These are phyloP conservation scores for Artemia franciscana DNA, from an alignment of 1,140 invertebrate genomes.

Conservation along the genomic window DNA sequence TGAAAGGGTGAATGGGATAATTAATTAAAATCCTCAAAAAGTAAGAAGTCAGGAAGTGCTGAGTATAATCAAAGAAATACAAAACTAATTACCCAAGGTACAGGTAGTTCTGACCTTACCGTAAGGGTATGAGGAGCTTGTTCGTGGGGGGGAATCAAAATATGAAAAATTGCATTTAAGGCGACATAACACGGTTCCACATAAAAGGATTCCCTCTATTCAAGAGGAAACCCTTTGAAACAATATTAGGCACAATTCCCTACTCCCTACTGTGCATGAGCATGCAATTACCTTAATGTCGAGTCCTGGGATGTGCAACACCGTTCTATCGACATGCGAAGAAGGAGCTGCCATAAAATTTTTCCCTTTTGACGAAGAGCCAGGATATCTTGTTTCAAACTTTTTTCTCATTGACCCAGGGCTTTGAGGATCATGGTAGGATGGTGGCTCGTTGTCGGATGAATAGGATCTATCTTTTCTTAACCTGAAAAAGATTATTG, in stretches of 20 bases:
- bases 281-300: conserved; percentile 51
- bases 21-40: no score
- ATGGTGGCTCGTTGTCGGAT: conserved; percentile 10
- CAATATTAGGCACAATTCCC: background rate
- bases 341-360: conserved; percentile 19
- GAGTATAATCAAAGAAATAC: no score
- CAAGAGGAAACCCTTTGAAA: no score
- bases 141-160: no score
- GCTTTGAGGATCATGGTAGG: conserved; percentile 8
- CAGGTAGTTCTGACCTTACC: no score
- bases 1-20: no score
- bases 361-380: conserved; percentile 16
- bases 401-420: conserved; percentile 8
- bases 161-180: no score
- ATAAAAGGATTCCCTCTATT: no score
- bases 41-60: no score
- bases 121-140: no score
- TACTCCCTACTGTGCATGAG: background rate
- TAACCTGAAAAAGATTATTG: conserved; percentile 5
- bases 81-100: no score
- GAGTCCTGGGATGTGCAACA: conserved; percentile 81
- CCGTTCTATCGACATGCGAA: conserved; percentile 49
- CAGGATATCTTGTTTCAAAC: conserved; percentile 14
- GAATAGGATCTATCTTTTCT: conserved; percentile 13
- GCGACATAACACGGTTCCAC: no score